Conservation (phyloP, 2,797 vertebrate species). For the Sebastes baramenuke region DNA sequence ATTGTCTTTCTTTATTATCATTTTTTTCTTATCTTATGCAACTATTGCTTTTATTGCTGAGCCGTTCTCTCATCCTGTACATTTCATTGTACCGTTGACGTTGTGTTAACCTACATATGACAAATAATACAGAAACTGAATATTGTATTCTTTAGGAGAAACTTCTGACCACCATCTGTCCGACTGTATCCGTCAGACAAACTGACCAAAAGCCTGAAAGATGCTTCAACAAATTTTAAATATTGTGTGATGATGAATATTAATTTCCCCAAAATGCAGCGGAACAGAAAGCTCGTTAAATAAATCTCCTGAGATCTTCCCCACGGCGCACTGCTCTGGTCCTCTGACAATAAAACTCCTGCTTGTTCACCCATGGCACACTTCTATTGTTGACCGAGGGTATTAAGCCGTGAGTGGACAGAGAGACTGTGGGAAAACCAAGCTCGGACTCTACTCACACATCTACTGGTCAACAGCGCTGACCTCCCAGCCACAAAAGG, state of each 20-base stretch:
- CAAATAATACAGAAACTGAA: too few species aligned
- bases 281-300: conserved; percentile 1
- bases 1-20: too few species aligned
- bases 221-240: background rate
- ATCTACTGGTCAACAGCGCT: conserved; percentile 75
- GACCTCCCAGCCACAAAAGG: conserved; percentile 78
- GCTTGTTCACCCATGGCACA: conserved; percentile 84
- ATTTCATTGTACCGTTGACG: too few species aligned
- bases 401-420: conserved; percentile 83
- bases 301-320: conserved; percentile 9
- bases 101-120: too few species aligned
- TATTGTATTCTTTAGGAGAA: background rate
- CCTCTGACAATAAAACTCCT: conserved; percentile 63
- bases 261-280: background rate
- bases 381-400: conserved; percentile 85
- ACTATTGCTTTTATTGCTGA: too few species aligned
- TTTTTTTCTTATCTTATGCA: too few species aligned
- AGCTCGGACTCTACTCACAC: conserved; percentile 85
- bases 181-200: background rate
- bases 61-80: too few species aligned
- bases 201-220: background rate
- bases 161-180: too few species aligned
- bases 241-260: background rate
- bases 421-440: conserved; percentile 90
- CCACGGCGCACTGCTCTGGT: conserved; percentile 17